Conservation (phyloP, 2,113 vertebrate genomes). For the Nothoprocta pentlandii region DNA sequence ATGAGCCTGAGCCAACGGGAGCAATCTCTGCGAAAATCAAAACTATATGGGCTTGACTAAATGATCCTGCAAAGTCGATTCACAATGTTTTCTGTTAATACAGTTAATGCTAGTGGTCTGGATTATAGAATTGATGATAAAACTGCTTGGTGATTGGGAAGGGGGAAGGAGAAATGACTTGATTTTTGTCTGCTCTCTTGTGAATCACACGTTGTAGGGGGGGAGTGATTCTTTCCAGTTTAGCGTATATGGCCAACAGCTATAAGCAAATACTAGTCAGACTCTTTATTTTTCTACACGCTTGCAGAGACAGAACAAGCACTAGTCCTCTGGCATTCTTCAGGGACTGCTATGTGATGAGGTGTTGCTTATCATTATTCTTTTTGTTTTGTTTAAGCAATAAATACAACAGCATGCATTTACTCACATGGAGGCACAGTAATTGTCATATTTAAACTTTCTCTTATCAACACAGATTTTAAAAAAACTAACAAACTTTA, state of each 20-base stretch:
- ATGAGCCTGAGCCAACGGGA: not conserved
- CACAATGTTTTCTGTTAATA: not conserved
- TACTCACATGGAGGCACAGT: slow-evolving; percentile 24
- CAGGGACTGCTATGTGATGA: slow-evolving; percentile 4
- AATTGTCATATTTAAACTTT: slow-evolving; percentile 43
- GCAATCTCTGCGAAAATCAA: not conserved
- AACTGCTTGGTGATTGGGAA: not conserved
- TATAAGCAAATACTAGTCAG: slow-evolving; percentile 4
- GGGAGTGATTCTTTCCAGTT: not conserved
- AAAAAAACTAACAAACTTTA: not conserved
- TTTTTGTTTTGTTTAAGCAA: not conserved
- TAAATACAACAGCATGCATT: slow-evolving; percentile 42
- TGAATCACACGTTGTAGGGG: not conserved
- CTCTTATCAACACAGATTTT: not conserved
- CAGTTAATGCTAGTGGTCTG: not conserved
- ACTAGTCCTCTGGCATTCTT: not conserved
- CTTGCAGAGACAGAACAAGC: not conserved
- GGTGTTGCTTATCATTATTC: slow-evolving; percentile 27
- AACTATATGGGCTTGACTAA: not conserved
- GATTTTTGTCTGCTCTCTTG: not conserved
- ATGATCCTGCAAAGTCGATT: not conserved
- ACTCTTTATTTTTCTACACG: not conserved
- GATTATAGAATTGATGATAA: not conserved
- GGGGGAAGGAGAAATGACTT: not conserved
- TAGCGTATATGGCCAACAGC: not conserved